Evolutionary conservation across 92 coral and sea anemone genomes (phyloP).

Genomic region (Palythoa grandiflora): DNA sequence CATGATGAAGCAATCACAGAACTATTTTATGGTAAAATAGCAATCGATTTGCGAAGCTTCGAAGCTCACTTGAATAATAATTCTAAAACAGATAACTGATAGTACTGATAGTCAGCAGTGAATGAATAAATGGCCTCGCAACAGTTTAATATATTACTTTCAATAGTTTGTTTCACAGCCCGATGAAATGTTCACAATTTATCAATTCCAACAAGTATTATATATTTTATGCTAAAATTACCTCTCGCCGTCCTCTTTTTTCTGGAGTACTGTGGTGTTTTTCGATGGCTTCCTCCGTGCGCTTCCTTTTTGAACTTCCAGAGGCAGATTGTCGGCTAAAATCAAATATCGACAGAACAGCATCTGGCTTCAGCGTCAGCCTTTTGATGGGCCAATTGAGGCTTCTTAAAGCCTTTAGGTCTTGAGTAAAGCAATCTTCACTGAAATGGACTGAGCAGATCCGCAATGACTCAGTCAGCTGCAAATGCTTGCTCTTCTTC

Average conservation of each 20-base stretch:
- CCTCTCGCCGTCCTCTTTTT: neutral
- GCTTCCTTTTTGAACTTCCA: neutral
- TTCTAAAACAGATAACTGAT: neutral
- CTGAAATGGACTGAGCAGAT: slow-evolving; percentile 37
- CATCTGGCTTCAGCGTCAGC: slow-evolving; percentile 20
- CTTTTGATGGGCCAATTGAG: slow-evolving; percentile 44
- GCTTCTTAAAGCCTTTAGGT: slow-evolving; percentile 9
- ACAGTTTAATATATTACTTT: neutral
- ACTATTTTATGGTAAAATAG: neutral
- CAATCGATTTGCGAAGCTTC: neutral
- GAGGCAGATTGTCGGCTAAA: slow-evolving; percentile 20
- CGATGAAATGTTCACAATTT: neutral
- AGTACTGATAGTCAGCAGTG: neutral
- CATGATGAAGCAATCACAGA: neutral
- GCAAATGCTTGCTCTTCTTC: neutral
- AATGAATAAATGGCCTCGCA: neutral
- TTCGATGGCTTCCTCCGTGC: neutral
- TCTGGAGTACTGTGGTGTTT: neutral
- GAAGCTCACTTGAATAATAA: neutral
- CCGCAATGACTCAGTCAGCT: neutral
- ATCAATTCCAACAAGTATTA: neutral
- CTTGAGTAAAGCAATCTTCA: slow-evolving; percentile 9
- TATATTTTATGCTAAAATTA: neutral
- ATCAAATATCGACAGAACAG: slow-evolving; percentile 45
- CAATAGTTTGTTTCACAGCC: neutral